Percentiles rank a stretch among this genome's conserved stretches.
Evolutionary conservation across 1,140 invertebrate species (phyloP).

Genomic region (Ctenoplectra terminalis): DNA sequence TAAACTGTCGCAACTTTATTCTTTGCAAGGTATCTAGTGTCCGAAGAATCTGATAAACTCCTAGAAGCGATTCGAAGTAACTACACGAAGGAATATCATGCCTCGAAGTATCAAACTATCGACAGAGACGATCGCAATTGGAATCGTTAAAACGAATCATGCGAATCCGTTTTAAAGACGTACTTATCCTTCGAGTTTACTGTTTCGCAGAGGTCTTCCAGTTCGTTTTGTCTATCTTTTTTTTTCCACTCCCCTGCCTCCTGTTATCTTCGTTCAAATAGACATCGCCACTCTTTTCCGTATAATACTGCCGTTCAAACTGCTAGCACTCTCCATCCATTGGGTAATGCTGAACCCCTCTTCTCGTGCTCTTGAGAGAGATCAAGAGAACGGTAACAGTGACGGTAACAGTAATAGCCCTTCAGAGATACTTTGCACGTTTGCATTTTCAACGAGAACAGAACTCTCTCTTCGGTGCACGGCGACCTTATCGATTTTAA

Average conservation of each 20-base stretch:
- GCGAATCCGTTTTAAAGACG: neutral
- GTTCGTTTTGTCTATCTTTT: conserved; percentile 35
- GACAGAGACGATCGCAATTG: conserved; percentile 4
- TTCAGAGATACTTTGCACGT: conserved; percentile 57
- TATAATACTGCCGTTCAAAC: conserved; percentile 64
- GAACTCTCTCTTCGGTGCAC: conserved; percentile 7
- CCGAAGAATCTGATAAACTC: too few species aligned
- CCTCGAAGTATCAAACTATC: neutral
- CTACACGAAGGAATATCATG: neutral
- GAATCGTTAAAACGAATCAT: neutral
- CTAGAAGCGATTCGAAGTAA: neutral
- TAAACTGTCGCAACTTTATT: neutral
- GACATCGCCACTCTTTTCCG: conserved; percentile 58
- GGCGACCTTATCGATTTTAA: conserved; percentile 46
- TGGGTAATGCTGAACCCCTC: conserved; percentile 45
- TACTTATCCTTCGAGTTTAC: conserved; percentile 5
- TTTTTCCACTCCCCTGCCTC: conserved; percentile 3
- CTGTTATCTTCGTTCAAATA: conserved; percentile 61
- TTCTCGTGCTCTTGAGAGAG: conserved; percentile 55
- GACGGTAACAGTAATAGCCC: conserved; percentile 62
- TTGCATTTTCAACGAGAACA: conserved; percentile 51
- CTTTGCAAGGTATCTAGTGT: neutral
- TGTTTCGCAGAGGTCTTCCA: conserved; percentile 2
- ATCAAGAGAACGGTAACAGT: conserved; percentile 60
- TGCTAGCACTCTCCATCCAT: conserved; percentile 51